Evolutionary conservation across 2,888 invertebrate species (phyloP), one percentile per base, ranked within the genome.

Genomic region (Polietes domitor): DNA sequence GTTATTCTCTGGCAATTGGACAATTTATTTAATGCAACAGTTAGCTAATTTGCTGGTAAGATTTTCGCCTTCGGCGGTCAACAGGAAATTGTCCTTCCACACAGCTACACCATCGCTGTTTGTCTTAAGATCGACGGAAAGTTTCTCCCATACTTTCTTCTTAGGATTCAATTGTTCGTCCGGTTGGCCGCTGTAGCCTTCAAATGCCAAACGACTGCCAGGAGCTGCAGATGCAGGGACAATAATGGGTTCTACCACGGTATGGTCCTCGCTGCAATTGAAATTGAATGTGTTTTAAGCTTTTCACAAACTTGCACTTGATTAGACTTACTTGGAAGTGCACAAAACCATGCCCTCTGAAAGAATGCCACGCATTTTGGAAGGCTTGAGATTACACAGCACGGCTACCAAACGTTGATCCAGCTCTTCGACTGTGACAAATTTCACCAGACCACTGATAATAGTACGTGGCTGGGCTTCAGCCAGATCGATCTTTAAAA

Each of bases 331-430:
- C 95, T 94, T 92, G 61, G 97, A 97, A 17, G 98, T 97, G 93
- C 98, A 98, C 68, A 98, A 93, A 47, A 98, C 96, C 98, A 98
- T 98, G 84, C 98, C 98, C 90, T 96, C 95, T 0, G 98, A 98
- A 87, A 96, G 95, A 32, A 98, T 93, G 71, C 98, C 98, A 86
- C 98, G 94, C 96, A 99, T 97, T 94, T 98, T 99, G 15, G 98
- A 98, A 47, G 99, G 96, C 93, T 99, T 99, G 71, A 99, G 94
- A 92, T 99, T 99, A 88, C 98, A 98, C 71, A 99, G 93, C 2
- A 99, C 97, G 4, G 99, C 96, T 5, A 98, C 99, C 92, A 97
- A 93, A 81, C 98, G 94, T 89, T 98, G 94, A 89, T 96, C 94
- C 96, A 99, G 97, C 92, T 98, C 95, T 89, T 98, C 97, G 74